Evolutionary conservation across 2,113 vertebrate genomes (phyloP).

Genomic region (Sapayoa aenigma): DNA sequence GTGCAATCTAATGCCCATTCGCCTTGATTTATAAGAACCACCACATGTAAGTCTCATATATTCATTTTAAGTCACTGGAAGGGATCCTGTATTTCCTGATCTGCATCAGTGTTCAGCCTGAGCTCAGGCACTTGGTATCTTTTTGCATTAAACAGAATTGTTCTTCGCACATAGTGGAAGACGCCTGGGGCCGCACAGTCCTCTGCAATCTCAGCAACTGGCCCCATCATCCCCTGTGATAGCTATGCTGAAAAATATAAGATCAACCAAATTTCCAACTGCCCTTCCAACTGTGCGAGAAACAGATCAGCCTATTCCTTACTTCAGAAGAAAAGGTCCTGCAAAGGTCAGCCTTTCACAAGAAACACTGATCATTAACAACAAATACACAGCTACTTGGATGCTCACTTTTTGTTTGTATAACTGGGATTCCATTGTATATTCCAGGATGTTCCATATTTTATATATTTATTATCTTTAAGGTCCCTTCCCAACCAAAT

Average conservation of each 20-base stretch:
- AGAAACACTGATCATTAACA: neutral
- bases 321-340: neutral
- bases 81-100: neutral
- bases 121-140: neutral
- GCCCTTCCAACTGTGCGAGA: neutral
- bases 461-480: neutral
- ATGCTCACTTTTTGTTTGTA: neutral
- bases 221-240: neutral
- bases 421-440: neutral
- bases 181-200: neutral
- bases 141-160: neutral
- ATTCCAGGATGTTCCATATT: neutral
- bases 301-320: neutral
- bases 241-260: neutral
- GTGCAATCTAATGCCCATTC: neutral
- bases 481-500: neutral
- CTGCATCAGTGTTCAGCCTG: neutral
- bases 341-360: neutral
- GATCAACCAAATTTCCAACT: neutral
- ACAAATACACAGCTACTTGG: neutral
- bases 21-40: neutral
- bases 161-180: neutral
- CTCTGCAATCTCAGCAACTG: neutral
- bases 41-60: accelerated
- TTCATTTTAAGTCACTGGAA: neutral